Evolutionary conservation across 2,797 vertebrate genomes (phyloP).

Genomic region (Malacoctenus gilli): DNA sequence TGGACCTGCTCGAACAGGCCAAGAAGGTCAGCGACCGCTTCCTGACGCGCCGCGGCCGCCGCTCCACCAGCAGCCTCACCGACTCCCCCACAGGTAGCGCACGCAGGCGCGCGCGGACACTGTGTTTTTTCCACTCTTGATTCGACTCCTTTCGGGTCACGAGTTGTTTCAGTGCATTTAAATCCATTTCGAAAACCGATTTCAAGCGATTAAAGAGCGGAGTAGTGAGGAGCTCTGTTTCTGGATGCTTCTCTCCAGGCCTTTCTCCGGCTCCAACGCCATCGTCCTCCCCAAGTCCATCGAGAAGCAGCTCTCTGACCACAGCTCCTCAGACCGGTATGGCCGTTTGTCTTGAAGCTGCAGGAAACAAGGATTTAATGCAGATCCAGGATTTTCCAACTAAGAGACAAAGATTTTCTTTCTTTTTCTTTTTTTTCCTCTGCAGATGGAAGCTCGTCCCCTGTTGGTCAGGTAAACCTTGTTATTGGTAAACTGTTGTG

Average conservation of each 20-base stretch:
- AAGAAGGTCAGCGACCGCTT: constrained; percentile 95
- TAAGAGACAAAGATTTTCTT: not conserved
- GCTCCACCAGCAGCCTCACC: constrained; percentile 87
- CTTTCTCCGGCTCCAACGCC: constrained; percentile 84
- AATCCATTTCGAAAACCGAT: not conserved
- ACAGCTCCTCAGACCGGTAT: constrained; percentile 80
- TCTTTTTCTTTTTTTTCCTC: no score
- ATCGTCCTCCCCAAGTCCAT: constrained; percentile 80
- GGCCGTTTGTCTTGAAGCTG: constrained; percentile 11
- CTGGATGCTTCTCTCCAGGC: constrained; percentile 55
- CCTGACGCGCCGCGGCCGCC: constrained; percentile 89
- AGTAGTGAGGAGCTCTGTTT: no score
- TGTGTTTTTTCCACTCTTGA: no score
- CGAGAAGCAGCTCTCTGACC: constrained; percentile 82
- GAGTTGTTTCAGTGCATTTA: not conserved
- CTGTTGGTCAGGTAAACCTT: constrained; percentile 69
- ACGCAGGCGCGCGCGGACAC: not conserved
- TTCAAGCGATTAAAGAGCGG: no score
- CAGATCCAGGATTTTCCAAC: no score
- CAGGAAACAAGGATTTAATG: no score
- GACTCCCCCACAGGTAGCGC: constrained; percentile 87
- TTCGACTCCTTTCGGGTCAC: not conserved
- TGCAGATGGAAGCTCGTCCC: constrained; percentile 36
- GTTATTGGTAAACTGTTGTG: not conserved
- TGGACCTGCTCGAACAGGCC: constrained; percentile 94